Evolutionary conservation across 2,113 vertebrate species (phyloP).

Genomic region (Cyanoramphus novaezelandiae): DNA sequence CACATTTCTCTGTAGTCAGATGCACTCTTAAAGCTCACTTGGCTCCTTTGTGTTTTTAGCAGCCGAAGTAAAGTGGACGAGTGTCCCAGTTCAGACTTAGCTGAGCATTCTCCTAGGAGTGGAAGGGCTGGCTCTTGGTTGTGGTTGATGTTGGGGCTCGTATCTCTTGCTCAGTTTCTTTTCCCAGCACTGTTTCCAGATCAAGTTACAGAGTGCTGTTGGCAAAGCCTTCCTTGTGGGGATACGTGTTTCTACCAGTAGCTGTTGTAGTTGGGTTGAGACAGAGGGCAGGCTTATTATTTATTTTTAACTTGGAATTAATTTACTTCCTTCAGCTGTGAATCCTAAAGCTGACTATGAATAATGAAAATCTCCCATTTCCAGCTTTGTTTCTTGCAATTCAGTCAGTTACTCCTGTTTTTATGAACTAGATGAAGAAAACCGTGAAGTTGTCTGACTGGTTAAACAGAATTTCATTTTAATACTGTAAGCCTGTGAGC

Average conservation of each 20-base stretch:
- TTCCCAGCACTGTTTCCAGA: background rate
- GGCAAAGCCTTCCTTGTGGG: background rate
- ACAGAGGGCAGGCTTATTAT: background rate
- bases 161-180: background rate
- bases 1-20: background rate
- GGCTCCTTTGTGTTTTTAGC: background rate
- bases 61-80: background rate
- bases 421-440: background rate
- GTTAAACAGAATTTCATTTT: background rate
- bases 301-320: background rate
- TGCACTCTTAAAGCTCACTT: rapidly evolving
- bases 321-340: background rate
- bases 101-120: background rate
- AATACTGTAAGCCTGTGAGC: background rate
- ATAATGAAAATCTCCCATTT: background rate
- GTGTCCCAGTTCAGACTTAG: background rate
- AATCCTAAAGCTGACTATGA: background rate
- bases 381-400: background rate
- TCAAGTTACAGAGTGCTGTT: background rate
- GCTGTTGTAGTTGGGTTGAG: background rate
- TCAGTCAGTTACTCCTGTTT: background rate
- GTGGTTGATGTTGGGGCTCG: background rate
- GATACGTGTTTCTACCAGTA: background rate
- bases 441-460: background rate
- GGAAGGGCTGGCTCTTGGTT: background rate